phyloP scores from a whole-genome alignment of 2,113 vertebrate species.

The Nasalis larvatus region DNA sequence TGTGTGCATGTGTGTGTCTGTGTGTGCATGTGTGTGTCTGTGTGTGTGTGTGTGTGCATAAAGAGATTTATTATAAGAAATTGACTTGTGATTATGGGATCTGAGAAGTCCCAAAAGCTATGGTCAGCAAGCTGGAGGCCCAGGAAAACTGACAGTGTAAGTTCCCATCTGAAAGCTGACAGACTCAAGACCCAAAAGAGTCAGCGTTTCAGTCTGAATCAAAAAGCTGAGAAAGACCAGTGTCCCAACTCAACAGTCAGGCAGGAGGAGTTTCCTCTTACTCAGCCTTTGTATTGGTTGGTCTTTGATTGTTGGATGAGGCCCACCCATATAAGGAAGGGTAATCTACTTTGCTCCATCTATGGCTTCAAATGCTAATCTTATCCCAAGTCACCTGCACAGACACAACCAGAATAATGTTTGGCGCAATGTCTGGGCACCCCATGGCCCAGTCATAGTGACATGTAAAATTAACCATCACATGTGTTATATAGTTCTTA shows the following conservation, averaged over 20 bases:
- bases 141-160: neutral
- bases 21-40: rapidly evolving
- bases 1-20: neutral
- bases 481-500: neutral
- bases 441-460: neutral
- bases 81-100: neutral
- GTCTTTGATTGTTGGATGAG: neutral
- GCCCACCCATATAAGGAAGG: neutral
- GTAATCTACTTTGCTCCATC: neutral
- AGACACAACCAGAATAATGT: neutral
- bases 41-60: neutral
- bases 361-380: neutral
- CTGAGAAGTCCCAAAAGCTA: neutral
- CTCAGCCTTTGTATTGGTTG: neutral
- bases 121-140: neutral
- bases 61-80: neutral
- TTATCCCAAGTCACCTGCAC: neutral
- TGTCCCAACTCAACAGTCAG: neutral
- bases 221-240: neutral
- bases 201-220: neutral
- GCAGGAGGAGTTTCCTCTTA: neutral
- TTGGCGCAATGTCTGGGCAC: neutral
- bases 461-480: neutral
- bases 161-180: neutral
- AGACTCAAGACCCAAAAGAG: neutral